Percentiles rank a stretch among this genome's conserved stretches.
These are phyloP conservation scores for Agonopterix subpropinquella DNA, from an alignment of 2,888 invertebrate species.

Conservation along the genomic window DNA sequence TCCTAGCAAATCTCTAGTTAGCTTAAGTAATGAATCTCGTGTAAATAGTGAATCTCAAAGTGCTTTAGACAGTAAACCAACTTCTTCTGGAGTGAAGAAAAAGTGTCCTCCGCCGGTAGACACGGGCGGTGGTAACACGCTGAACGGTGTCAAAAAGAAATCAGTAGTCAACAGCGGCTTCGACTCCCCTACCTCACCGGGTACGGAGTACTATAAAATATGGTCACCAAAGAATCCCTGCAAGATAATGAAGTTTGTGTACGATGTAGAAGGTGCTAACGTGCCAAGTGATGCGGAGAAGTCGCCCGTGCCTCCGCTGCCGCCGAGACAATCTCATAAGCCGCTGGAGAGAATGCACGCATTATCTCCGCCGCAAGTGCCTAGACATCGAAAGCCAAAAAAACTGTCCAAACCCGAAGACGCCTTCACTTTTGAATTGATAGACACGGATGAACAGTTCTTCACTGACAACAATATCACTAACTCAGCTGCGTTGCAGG, in stretches of 20 bases:
- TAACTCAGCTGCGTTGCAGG: conserved; percentile 57
- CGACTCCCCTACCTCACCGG: conserved; percentile 74
- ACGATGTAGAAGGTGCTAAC: conserved; percentile 66
- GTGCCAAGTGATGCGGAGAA: conserved; percentile 74
- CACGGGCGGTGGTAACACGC: conserved; percentile 57
- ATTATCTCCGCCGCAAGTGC: conserved; percentile 81
- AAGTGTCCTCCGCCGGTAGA: conserved; percentile 75
- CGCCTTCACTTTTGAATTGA: conserved; percentile 88
- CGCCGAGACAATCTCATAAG: conserved; percentile 82
- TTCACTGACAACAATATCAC: conserved; percentile 68
- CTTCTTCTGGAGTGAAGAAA: conserved; percentile 71
- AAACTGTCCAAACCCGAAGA: conserved; percentile 81
- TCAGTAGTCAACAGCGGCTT: conserved; percentile 69
- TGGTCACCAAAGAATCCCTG: conserved; percentile 80
- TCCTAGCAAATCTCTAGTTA: conserved; percentile 68
- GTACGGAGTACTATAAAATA: conserved; percentile 81
- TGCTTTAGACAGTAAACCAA: conserved; percentile 49
- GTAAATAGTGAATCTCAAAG: conserved; percentile 67
- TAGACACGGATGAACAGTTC: conserved; percentile 86
- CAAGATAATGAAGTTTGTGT: conserved; percentile 73
- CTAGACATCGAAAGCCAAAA: conserved; percentile 81
- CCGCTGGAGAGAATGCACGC: conserved; percentile 86
- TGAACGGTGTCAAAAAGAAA: conserved; percentile 80
- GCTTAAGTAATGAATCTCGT: conserved; percentile 62
- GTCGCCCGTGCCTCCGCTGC: conserved; percentile 81